These are phyloP conservation scores for Vulpes ferrilata DNA, from an alignment of 2,113 vertebrate species.

Conservation along the genomic window DNA sequence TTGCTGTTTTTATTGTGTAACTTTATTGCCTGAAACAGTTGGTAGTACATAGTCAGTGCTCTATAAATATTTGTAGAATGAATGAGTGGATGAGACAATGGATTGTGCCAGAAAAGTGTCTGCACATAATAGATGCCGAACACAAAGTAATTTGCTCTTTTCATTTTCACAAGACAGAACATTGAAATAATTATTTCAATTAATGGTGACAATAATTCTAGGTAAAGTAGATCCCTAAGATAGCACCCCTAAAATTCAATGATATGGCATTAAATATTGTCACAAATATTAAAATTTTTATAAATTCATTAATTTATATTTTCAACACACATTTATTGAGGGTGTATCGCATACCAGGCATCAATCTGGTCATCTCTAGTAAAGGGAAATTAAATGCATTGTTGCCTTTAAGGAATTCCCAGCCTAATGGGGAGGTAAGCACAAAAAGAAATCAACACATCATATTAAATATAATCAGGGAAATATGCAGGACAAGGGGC, in stretches of 20 bases:
- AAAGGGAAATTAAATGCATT: not conserved
- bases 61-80: not conserved
- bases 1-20: not conserved
- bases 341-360: not conserved
- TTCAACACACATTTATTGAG: not conserved
- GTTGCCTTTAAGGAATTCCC: not conserved
- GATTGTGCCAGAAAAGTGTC: not conserved
- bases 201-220: not conserved
- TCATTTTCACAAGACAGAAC: not conserved
- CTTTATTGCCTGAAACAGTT: not conserved
- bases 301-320: not conserved
- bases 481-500: not conserved
- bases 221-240: not conserved
- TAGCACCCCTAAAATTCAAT: not conserved
- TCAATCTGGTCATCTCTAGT: not conserved
- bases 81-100: not conserved
- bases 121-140: not conserved
- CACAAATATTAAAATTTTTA: not conserved
- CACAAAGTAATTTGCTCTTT: not conserved
- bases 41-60: not conserved
- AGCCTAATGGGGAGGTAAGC: not conserved
- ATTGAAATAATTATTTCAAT: conserved; percentile 18
- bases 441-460: not conserved
- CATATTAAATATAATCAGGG: not conserved
- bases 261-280: not conserved